A percentile compares a stretch with the other conserved stretches of the same genome.
Conservation (phyloP, 2,888 invertebrate genomes). For the Erebia epiphron region DNA sequence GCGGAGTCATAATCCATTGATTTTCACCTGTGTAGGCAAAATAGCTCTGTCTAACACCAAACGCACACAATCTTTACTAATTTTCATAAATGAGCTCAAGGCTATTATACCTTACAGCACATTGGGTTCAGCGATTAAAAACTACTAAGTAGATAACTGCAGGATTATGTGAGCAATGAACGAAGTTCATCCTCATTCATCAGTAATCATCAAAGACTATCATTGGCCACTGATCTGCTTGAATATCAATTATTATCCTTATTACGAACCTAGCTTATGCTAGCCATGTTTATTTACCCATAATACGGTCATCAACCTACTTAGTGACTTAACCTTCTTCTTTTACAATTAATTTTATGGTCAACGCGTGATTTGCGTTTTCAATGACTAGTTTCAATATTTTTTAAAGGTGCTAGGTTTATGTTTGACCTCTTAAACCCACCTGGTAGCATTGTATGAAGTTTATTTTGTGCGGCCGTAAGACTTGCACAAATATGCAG, state of each 20-base stretch:
- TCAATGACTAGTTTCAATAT: conserved; percentile 9
- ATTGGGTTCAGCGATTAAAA: background rate
- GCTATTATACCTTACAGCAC: background rate
- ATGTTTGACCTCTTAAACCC: conserved; percentile 1
- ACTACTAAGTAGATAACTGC: background rate
- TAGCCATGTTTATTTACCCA: conserved; percentile 31
- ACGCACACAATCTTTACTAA: background rate
- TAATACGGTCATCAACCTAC: conserved; percentile 30
- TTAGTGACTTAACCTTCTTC: conserved; percentile 27
- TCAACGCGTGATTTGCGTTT: conserved; percentile 31
- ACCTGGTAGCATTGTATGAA: too few relatives aligned
- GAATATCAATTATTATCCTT: conserved; percentile 25
- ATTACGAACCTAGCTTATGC: conserved; percentile 23
- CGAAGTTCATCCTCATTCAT: background rate
- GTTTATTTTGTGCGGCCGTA: too few relatives aligned
- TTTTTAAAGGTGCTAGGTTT: conserved; percentile 3
- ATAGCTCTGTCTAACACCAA: background rate
- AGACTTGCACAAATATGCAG: too few relatives aligned
- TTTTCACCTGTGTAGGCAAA: background rate
- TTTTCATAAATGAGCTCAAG: conserved; percentile 7
- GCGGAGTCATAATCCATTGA: background rate
- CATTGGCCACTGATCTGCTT: background rate
- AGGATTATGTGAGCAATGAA: background rate
- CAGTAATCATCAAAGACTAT: background rate
- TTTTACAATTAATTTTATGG: conserved; percentile 38